Evolutionary conservation across 2,797 vertebrate species (phyloP).

Genomic region (Halcyon leucocephala): DNA sequence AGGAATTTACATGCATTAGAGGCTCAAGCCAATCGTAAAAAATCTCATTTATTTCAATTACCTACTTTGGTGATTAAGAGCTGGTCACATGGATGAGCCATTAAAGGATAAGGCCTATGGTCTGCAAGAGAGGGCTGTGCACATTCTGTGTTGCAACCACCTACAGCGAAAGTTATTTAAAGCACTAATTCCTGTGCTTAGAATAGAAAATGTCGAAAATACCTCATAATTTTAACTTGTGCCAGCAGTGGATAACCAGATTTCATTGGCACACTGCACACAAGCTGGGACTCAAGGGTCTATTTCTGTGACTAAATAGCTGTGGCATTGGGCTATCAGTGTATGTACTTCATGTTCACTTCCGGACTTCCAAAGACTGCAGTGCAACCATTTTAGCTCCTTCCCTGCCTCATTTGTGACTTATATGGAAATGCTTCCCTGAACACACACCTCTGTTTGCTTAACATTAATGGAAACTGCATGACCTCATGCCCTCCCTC

Average conservation of each 20-base stretch:
- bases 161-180: slow-evolving; percentile 4
- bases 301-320: slow-evolving; percentile 11
- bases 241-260: background rate
- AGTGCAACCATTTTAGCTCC: background rate
- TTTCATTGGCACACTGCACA: slow-evolving; percentile 23
- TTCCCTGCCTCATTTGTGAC: background rate
- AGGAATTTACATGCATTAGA: background rate
- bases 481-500: background rate
- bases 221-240: background rate
- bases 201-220: slow-evolving; percentile 56
- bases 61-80: background rate
- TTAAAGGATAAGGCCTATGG: background rate
- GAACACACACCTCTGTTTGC: background rate
- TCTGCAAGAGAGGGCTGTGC: background rate
- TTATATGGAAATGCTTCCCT: background rate
- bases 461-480: background rate
- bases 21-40: background rate
- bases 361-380: background rate
- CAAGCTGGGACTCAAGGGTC: background rate
- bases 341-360: background rate
- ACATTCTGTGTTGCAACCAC: background rate
- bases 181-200: slow-evolving; percentile 13
- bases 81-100: background rate
- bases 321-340: background rate
- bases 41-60: background rate